Evolutionary conservation across 2,797 vertebrate genomes (phyloP).

Genomic region (Sibirionetta formosa): DNA sequence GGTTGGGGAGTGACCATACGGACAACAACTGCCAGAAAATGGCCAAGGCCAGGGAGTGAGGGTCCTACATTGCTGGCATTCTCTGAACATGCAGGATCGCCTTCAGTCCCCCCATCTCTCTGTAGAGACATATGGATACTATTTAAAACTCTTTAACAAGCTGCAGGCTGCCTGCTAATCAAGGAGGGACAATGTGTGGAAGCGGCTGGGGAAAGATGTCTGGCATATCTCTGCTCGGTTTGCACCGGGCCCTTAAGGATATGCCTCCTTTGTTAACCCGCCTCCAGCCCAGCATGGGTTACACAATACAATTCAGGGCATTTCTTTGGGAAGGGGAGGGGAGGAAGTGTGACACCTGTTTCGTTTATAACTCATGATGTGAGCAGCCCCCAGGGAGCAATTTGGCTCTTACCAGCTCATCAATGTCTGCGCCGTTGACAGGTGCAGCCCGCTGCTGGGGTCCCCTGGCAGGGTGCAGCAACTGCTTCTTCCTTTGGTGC

Average conservation of each 20-base stretch:
- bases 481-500: slow-evolving; percentile 87
- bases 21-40: slow-evolving; percentile 75
- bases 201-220: slow-evolving; percentile 66
- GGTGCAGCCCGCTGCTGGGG: slow-evolving; percentile 77
- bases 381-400: slow-evolving; percentile 14
- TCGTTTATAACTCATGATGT: neutral
- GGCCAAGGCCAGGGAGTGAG: slow-evolving; percentile 41
- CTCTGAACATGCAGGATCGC: slow-evolving; percentile 54
- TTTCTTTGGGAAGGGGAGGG: neutral
- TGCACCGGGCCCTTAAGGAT: slow-evolving; percentile 22
- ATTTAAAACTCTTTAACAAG: slow-evolving; percentile 81
- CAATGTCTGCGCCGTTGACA: slow-evolving; percentile 90
- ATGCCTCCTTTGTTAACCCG: slow-evolving; percentile 27
- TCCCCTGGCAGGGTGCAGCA: slow-evolving; percentile 74
- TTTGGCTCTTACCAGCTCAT: slow-evolving; percentile 91
- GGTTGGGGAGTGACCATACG: slow-evolving; percentile 13
- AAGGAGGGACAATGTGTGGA: slow-evolving; percentile 44
- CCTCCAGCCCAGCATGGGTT: neutral
- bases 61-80: slow-evolving; percentile 79
- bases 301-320: neutral
- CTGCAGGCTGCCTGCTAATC: slow-evolving; percentile 72
- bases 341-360: slow-evolving; percentile 59
- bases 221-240: slow-evolving; percentile 51
- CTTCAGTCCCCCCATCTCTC: slow-evolving; percentile 41
- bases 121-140: slow-evolving; percentile 77